A percentile compares a stretch with the other conserved stretches of the same genome.
These are phyloP conservation scores for Lanistes nyassanus DNA, from an alignment of 1,140 invertebrate genomes.

Conservation along the genomic window DNA sequence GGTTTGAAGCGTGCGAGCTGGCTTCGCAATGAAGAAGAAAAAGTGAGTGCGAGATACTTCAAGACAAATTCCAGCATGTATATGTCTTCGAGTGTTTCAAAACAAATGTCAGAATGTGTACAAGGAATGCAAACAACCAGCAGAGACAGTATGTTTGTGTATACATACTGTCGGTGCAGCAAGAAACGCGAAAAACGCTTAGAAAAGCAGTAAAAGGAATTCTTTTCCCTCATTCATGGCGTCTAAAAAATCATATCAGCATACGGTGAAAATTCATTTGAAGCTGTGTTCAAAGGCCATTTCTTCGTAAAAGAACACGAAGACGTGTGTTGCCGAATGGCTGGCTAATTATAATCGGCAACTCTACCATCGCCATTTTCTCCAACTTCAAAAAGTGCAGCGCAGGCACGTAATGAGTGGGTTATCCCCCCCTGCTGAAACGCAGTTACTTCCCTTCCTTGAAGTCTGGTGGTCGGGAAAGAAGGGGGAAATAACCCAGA, in stretches of 20 bases:
- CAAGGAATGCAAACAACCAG: background rate
- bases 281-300: conserved; percentile 8
- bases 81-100: conserved; percentile 2
- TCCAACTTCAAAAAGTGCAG: background rate
- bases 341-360: conserved; percentile 7
- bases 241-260: background rate
- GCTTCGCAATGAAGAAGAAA: too few relatives aligned
- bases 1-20: too few relatives aligned
- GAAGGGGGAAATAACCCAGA: background rate
- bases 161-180: background rate
- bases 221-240: background rate
- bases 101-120: background rate
- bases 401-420: background rate
- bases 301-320: background rate
- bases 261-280: conserved; percentile 2
- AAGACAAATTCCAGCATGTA: too few relatives aligned
- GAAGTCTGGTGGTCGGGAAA: background rate
- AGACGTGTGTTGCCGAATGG: background rate
- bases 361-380: background rate
- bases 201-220: background rate
- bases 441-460: conserved; percentile 12
- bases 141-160: background rate
- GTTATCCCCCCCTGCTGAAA: background rate
- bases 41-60: too few relatives aligned
- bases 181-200: background rate